Percentiles rank a stretch among this genome's conserved stretches.
Evolutionary conservation across 2,797 vertebrate genomes (phyloP).

Genomic region (Balearica regulorum): DNA sequence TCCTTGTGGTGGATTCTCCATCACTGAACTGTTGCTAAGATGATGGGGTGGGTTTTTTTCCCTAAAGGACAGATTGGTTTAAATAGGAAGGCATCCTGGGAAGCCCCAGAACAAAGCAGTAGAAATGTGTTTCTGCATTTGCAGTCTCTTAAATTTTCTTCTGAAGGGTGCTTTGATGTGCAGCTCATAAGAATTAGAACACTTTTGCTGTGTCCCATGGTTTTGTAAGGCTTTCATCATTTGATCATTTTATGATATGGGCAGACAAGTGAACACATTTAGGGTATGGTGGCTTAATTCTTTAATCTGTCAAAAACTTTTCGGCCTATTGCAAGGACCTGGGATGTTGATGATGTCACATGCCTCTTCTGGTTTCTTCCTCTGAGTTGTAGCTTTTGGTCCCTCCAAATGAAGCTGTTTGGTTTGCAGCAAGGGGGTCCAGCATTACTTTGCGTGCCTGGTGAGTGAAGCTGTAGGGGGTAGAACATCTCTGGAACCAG

Average conservation of each 20-base stretch:
- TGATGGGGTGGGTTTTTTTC: background rate
- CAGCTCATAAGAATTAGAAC: background rate
- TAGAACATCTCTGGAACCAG: background rate
- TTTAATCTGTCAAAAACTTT: background rate
- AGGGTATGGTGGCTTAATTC: background rate
- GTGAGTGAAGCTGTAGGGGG: background rate
- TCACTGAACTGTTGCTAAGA: background rate
- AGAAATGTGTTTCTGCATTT: background rate
- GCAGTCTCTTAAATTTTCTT: background rate
- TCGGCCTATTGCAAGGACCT: background rate
- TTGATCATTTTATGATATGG: background rate
- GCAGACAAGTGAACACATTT: background rate
- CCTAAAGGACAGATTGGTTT: background rate
- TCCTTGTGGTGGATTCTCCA: background rate
- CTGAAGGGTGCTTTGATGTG: background rate
- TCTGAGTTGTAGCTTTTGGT: background rate
- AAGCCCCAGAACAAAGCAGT: background rate
- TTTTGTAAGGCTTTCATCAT: background rate
- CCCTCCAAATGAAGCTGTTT: background rate
- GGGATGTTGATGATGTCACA: background rate
- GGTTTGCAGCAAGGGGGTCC: background rate
- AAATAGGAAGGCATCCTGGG: background rate
- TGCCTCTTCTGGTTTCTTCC: background rate
- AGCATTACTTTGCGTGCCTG: background rate
- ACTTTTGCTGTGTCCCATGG: background rate